Evolutionary conservation across 1,140 invertebrate species (phyloP).

Genomic region (Hestina assimilis): DNA sequence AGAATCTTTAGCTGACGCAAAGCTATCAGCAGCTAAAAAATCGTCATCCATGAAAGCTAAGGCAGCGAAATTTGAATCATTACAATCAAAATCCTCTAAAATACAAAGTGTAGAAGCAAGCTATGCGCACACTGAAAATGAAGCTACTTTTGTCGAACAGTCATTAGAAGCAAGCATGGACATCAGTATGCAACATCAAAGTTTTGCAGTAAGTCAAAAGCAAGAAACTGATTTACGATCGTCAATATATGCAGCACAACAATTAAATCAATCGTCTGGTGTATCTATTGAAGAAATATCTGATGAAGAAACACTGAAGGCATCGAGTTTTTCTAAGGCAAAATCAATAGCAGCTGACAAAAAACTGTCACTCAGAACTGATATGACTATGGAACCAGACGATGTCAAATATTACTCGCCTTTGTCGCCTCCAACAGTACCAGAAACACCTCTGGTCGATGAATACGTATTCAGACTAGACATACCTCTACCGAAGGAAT

Average conservation of each 20-base stretch:
- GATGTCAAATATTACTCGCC: not conserved
- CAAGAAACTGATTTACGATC: not conserved
- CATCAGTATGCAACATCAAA: not conserved
- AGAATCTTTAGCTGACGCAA: not conserved
- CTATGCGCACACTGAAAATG: not conserved
- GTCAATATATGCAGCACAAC: not conserved
- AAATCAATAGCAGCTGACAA: not conserved
- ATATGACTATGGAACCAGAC: not conserved
- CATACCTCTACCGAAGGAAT: slow-evolving; percentile 48
- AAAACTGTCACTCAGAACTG: not conserved
- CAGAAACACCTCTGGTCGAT: slow-evolving; percentile 33
- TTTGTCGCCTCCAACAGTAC: slow-evolving; percentile 9
- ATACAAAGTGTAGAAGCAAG: not conserved
- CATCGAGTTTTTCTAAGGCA: not conserved
- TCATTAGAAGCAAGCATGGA: not conserved
- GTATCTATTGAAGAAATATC: not conserved
- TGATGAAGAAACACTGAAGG: not conserved
- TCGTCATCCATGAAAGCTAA: not conserved
- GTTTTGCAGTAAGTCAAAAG: not conserved
- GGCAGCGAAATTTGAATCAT: not conserved
- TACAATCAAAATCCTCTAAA: not conserved
- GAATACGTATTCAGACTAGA: slow-evolving; percentile 69
- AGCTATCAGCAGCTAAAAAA: not conserved
- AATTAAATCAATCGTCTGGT: not conserved
- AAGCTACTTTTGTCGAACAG: not conserved